A percentile compares a stretch with the other conserved stretches of the same genome.
Evolutionary conservation across 2,888 invertebrate genomes (phyloP).

Genomic region (Trachelus troglodyta): DNA sequence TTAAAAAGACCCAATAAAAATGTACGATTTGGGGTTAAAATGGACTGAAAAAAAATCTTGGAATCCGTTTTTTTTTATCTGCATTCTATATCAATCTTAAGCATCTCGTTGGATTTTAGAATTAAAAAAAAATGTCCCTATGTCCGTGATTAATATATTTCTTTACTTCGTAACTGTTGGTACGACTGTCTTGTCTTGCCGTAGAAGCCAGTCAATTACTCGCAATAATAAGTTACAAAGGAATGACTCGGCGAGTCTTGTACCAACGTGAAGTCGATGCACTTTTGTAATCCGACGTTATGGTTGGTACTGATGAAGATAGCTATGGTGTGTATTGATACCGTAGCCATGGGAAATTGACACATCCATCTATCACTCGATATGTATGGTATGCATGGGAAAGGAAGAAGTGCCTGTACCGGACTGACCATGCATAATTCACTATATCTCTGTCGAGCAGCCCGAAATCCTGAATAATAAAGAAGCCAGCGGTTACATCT

Average conservation of each 20-base stretch:
- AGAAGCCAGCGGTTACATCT: slow-evolving; percentile 9
- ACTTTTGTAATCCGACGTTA: background rate
- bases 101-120: accelerated
- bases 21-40: background rate
- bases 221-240: background rate
- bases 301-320: slow-evolving; percentile 46
- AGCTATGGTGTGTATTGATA: slow-evolving; percentile 44
- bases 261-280: background rate
- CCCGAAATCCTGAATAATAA: slow-evolving; percentile 59
- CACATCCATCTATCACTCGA: slow-evolving; percentile 56
- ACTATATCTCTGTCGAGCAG: slow-evolving; percentile 55
- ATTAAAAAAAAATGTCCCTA: background rate
- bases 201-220: background rate
- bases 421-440: slow-evolving; percentile 59
- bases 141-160: background rate
- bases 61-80: too few relatives aligned
- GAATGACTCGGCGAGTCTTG: background rate
- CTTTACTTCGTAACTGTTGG: background rate
- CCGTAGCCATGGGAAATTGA: slow-evolving; percentile 52
- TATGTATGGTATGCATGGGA: slow-evolving; percentile 33
- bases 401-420: slow-evolving; percentile 16
- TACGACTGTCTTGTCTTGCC: background rate
- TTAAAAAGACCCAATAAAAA: background rate
- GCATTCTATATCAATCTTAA: background rate
- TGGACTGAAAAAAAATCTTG: background rate